Percentiles rank a stretch among this genome's conserved stretches.
phyloP scores from a whole-genome alignment of 2,888 invertebrate species.

The Onthophagus sagittarius region DNA sequence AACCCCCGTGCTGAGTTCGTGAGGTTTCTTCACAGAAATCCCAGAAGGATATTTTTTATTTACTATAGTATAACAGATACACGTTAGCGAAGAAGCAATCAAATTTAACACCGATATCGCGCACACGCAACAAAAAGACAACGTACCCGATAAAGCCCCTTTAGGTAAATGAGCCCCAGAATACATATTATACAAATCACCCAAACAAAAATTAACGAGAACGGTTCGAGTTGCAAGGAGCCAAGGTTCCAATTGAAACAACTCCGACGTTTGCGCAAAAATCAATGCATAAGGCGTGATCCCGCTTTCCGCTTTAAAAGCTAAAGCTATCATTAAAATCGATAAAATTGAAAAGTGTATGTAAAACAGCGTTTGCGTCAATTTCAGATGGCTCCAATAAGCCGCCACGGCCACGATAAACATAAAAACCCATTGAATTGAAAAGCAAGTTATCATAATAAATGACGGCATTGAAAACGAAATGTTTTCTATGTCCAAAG shows the following conservation, averaged over 20 bases:
- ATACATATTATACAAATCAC: conserved; percentile 19
- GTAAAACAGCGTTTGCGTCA: neutral
- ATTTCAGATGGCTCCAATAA: neutral
- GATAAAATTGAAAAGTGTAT: neutral
- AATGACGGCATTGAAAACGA: neutral
- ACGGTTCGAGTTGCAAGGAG: neutral
- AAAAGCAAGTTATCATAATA: neutral
- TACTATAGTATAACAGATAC: conserved; percentile 6
- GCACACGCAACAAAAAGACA: conserved; percentile 8
- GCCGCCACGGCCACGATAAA: neutral
- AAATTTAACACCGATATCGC: neutral
- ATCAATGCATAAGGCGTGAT: neutral
- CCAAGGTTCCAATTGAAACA: conserved; percentile 3
- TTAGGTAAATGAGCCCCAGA: conserved; percentile 11
- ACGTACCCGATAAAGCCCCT: conserved; percentile 9
- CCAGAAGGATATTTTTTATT: neutral
- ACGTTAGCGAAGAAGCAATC: conserved; percentile 5
- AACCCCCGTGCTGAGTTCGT: neutral
- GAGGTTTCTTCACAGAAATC: neutral
- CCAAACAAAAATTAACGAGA: conserved; percentile 6
- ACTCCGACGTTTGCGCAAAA: neutral
- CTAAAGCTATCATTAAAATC: neutral
- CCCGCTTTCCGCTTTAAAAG: too few species aligned
- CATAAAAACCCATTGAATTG: neutral
- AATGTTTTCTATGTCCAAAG: neutral